Conservation (phyloP, 1,140 invertebrate genomes). For the Megathymus violae region DNA sequence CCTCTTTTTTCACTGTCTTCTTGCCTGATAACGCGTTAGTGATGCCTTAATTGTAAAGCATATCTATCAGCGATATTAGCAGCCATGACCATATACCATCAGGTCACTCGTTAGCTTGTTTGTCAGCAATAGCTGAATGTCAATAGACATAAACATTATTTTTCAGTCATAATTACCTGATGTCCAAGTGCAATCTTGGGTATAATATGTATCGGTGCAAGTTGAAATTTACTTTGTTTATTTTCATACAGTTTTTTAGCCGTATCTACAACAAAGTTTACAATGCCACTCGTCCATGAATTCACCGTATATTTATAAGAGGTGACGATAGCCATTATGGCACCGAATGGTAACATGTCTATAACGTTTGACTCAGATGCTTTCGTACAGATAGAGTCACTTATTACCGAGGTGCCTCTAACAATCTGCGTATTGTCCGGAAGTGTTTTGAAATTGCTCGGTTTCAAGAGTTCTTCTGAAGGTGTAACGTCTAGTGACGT, state of each 20-base stretch:
- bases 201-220: constrained; percentile 70
- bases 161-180: constrained; percentile 67
- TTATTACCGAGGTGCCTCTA: constrained; percentile 66
- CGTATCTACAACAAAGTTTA: constrained; percentile 80
- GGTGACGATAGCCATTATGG: constrained; percentile 83
- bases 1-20: too few species aligned
- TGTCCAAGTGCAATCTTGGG: constrained; percentile 76
- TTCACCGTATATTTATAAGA: constrained; percentile 82
- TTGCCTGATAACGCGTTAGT: too few species aligned
- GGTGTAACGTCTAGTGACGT: constrained; percentile 50
- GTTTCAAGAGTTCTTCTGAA: constrained; percentile 76
- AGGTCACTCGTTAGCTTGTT: too few species aligned
- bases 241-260: constrained; percentile 77
- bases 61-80: too few species aligned
- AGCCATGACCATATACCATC: too few species aligned
- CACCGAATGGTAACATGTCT: constrained; percentile 79
- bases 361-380: constrained; percentile 50
- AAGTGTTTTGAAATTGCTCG: constrained; percentile 79
- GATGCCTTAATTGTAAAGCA: too few species aligned
- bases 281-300: constrained; percentile 78
- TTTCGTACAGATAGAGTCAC: too few species aligned
- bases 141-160: too few species aligned
- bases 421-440: constrained; percentile 82
- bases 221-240: constrained; percentile 67
- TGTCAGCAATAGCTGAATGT: too few species aligned